Conservation (phyloP, 2,888 invertebrate genomes). For the Torymus tubicola region DNA sequence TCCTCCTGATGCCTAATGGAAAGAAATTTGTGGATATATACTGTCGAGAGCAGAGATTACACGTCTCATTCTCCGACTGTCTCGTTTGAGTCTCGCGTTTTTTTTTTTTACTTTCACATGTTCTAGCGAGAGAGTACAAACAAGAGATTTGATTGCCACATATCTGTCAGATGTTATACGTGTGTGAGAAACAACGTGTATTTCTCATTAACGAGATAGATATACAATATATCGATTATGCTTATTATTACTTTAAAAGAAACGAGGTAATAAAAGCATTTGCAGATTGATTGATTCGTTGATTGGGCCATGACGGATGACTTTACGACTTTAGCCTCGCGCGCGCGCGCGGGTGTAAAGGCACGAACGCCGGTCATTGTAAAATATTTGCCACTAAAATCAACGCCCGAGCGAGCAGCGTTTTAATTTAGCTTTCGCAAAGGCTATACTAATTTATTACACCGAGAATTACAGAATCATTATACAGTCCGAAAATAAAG, state of each 20-base stretch:
- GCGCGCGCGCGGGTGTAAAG: not conserved
- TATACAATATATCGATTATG: slow-evolving; percentile 19
- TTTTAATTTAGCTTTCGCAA: slow-evolving; percentile 22
- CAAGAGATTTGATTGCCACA: slow-evolving; percentile 11
- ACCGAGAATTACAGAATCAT: not conserved
- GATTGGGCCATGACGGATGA: slow-evolving; percentile 40
- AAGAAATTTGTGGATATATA: slow-evolving; percentile 16
- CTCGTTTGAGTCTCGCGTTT: not conserved
- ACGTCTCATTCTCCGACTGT: not conserved
- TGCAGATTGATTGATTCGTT: slow-evolving; percentile 35
- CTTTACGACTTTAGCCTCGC: slow-evolving; percentile 31
- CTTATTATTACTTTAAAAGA: slow-evolving; percentile 15
- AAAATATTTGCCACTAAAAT: slow-evolving; percentile 24
- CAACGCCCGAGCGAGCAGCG: slow-evolving; percentile 4
- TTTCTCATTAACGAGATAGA: slow-evolving; percentile 6
- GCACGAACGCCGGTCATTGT: slow-evolving; percentile 3
- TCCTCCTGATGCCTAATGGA: slow-evolving; percentile 30
- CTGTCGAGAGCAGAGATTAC: not conserved
- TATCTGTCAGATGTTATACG: slow-evolving; percentile 13
- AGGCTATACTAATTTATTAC: slow-evolving; percentile 9
- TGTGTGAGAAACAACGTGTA: not conserved
- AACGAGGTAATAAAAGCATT: slow-evolving; percentile 21
- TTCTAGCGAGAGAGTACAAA: slow-evolving; percentile 15
- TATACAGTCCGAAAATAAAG: not conserved
- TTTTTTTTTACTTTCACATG: slow-evolving; percentile 20